A percentile compares a stretch with the other conserved stretches of the same genome.
These are phyloP conservation scores for Luffia ferchaultella DNA, from an alignment of 2,888 invertebrate genomes.

Conservation along the genomic window DNA sequence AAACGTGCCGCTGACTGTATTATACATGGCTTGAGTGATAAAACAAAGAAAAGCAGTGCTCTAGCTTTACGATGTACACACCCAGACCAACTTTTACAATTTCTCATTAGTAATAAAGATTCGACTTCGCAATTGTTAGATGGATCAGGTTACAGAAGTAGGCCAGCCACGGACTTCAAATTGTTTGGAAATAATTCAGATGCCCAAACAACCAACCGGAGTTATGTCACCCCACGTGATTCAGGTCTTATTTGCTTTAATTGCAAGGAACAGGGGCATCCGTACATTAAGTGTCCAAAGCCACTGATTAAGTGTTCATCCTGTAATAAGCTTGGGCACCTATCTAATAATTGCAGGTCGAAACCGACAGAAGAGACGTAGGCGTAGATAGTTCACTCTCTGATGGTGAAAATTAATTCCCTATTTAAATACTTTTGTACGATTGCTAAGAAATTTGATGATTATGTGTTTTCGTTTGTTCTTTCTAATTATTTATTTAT, in stretches of 20 bases:
- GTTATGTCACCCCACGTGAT: neutral
- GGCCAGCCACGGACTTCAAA: neutral
- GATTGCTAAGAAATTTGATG: neutral
- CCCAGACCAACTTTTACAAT: neutral
- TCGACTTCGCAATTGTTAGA: neutral
- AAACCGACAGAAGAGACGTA: neutral
- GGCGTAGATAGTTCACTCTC: neutral
- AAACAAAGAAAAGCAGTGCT: neutral
- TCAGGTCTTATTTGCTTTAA: neutral
- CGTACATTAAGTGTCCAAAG: neutral
- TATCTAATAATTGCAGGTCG: neutral
- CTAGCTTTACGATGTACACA: neutral
- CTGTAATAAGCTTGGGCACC: neutral
- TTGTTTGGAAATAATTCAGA: neutral
- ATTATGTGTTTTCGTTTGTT: neutral
- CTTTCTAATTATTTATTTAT: neutral
- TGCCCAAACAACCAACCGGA: neutral
- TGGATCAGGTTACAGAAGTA: neutral
- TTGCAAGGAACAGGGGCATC: neutral
- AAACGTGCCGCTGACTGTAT: neutral
- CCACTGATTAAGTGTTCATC: neutral
- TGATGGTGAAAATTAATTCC: neutral
- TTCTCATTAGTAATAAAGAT: neutral
- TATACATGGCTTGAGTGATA: neutral
- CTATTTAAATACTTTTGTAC: neutral